These are phyloP conservation scores for Coendou prehensilis DNA, from an alignment of 2,797 vertebrate genomes.

Conservation along the genomic window DNA sequence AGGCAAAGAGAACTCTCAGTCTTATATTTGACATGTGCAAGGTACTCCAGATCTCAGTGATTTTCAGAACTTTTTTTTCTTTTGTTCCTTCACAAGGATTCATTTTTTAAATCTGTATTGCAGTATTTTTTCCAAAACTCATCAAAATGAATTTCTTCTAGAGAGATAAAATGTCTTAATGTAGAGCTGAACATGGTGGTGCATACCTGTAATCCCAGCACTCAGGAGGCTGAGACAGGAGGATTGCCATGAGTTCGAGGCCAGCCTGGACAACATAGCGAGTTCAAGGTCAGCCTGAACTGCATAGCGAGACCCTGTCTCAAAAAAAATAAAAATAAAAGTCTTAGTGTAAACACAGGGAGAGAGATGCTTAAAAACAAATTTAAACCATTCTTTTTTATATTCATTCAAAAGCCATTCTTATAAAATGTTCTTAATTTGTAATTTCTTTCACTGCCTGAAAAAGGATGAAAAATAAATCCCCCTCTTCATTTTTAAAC, in stretches of 20 bases:
- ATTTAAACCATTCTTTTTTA: constrained; percentile 11
- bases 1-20: background rate
- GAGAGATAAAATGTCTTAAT: background rate
- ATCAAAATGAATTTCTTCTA: constrained; percentile 42
- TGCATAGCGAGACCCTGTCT: too few species aligned
- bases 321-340: too few species aligned
- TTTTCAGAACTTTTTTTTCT: background rate
- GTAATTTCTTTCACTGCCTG: constrained; percentile 1
- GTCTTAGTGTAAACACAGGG: background rate
- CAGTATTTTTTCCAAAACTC: background rate
- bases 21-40: background rate
- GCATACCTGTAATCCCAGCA: too few species aligned
- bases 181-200: background rate
- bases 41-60: background rate
- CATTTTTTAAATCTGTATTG: constrained; percentile 23
- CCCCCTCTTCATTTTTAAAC: background rate
- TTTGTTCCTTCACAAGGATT: constrained; percentile 11
- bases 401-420: background rate
- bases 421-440: constrained; percentile 26
- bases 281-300: too few species aligned
- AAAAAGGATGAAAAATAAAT: constrained; percentile 1
- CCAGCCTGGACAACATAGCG: too few species aligned
- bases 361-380: constrained; percentile 25
- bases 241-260: too few species aligned
- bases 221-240: too few species aligned